These are phyloP conservation scores for Samia ricini DNA, from an alignment of 1,140 invertebrate species.

Conservation along the genomic window DNA sequence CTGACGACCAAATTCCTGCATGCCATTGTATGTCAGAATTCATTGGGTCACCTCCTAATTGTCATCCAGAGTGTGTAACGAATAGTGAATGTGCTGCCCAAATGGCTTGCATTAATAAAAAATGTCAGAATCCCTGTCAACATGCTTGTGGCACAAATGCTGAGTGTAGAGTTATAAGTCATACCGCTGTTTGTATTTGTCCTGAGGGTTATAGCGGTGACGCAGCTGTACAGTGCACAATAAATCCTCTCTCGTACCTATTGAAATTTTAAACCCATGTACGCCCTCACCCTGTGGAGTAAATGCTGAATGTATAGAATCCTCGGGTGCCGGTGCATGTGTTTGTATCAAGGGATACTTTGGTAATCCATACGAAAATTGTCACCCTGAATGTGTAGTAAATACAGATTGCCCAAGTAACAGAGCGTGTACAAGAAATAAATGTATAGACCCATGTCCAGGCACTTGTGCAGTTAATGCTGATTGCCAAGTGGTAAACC, in stretches of 20 bases:
- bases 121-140: slow-evolving; percentile 85
- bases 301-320: slow-evolving; percentile 79
- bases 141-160: slow-evolving; percentile 85
- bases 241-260: slow-evolving; percentile 39
- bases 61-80: slow-evolving; percentile 84
- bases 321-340: slow-evolving; percentile 78
- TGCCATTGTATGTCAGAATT: slow-evolving; percentile 84
- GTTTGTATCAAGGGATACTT: slow-evolving; percentile 77
- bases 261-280: slow-evolving; percentile 70
- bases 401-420: slow-evolving; percentile 81
- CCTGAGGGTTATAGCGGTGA: slow-evolving; percentile 78
- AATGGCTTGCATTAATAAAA: slow-evolving; percentile 84
- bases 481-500: slow-evolving; percentile 85
- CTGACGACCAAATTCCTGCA: slow-evolving; percentile 73
- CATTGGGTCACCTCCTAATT: slow-evolving; percentile 83
- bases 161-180: slow-evolving; percentile 83
- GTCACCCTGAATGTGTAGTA: slow-evolving; percentile 76
- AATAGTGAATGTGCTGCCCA: slow-evolving; percentile 86
- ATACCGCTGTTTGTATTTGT: slow-evolving; percentile 83
- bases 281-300: slow-evolving; percentile 79
- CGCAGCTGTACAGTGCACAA: slow-evolving; percentile 78
- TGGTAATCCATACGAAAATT: slow-evolving; percentile 77
- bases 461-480: slow-evolving; percentile 86
- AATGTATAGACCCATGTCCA: slow-evolving; percentile 85
- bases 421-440: slow-evolving; percentile 83